Percentiles rank a stretch among this genome's conserved stretches.
Evolutionary conservation across 2,888 invertebrate species (phyloP).

Genomic region (Nomada flava): DNA sequence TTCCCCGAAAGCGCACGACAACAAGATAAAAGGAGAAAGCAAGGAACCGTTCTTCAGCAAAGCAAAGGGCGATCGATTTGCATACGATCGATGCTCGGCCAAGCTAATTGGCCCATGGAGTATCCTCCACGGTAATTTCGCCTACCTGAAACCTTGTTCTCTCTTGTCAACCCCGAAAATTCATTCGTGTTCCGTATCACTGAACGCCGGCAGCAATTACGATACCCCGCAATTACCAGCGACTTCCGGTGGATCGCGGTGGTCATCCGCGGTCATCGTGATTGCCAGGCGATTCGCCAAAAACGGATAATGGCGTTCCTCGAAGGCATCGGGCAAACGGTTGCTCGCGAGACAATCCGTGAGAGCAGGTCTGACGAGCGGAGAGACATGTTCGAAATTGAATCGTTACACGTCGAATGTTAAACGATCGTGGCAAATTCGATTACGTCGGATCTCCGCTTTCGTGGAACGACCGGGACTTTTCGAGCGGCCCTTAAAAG

Average conservation of each 20-base stretch:
- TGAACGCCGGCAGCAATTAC: slow-evolving; percentile 26
- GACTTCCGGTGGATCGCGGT: slow-evolving; percentile 30
- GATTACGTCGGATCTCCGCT: slow-evolving; percentile 25
- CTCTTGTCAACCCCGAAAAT: slow-evolving; percentile 45
- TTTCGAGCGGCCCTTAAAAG: slow-evolving; percentile 15
- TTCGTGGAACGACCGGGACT: slow-evolving; percentile 17
- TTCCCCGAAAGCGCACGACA: background rate
- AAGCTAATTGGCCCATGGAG: slow-evolving; percentile 72
- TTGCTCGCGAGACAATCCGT: slow-evolving; percentile 14
- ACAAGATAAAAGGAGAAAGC: background rate
- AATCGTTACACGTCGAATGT: slow-evolving; percentile 16
- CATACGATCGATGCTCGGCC: slow-evolving; percentile 65
- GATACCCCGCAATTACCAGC: slow-evolving; percentile 29
- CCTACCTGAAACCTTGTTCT: slow-evolving; percentile 4
- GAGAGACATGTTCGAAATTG: slow-evolving; percentile 1
- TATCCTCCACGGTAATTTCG: slow-evolving; percentile 72
- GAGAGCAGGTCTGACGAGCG: background rate
- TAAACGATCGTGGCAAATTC: slow-evolving; percentile 13
- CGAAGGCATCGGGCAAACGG: background rate
- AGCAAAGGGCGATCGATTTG: slow-evolving; percentile 65
- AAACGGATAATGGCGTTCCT: slow-evolving; percentile 31
- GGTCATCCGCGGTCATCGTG: background rate
- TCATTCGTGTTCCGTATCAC: slow-evolving; percentile 27
- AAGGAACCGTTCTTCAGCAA: slow-evolving; percentile 11
- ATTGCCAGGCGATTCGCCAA: slow-evolving; percentile 4